Evolutionary conservation across 2,113 vertebrate species (phyloP), one percentile per base, ranked within the genome.

Genomic region (Lepus europaeus): DNA sequence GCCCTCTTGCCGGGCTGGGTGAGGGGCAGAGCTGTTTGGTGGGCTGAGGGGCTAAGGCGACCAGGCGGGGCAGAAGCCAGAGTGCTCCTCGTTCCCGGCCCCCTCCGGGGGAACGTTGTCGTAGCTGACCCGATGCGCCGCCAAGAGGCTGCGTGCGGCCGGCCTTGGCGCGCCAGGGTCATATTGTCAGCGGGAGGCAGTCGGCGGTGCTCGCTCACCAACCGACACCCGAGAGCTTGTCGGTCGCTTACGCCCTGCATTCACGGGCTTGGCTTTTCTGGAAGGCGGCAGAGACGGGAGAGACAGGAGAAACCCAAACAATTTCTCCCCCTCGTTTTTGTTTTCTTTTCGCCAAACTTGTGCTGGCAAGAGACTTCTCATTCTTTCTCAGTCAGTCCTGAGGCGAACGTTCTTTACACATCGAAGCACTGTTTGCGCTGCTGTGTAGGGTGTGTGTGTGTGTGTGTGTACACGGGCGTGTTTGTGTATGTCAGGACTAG

Each of bases 341-440:
- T 29, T 14, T 25, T 19, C 3, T 78, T 64, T 61, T 63, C 31
- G 23, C 83, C 81, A 68, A 97, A 97, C 95, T 97, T 97, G 72
- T 79, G 63, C 64, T 89, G 76, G 36, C 79, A 83, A 93, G 86
- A 97, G 83, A 96, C 89, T 97, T 95, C 4, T 27, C 61, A 86
- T 95, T 94, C 68, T 94, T 91, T 89, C 89, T 80, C 63, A 96
- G 92, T 86, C 78, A 29, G 79, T 96, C n/a, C n/a, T 56, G 45
- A 89, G 95, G 80, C 49, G 36, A 36, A 36, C 36, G 19, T 59
- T 59, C 56, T 96, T 87, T 92, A 79, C 56, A 80, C 70, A 93
- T 49, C 33, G 3, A 83, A 83, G 61, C 77, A 68, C 81, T 17
- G 80, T 56, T 90, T 4, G 23, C 53, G 6, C 33, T 95, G 36